A percentile compares a stretch with the other conserved stretches of the same genome.
phyloP scores from a whole-genome alignment of 37 sponge, comb jelly and placozoan genomes.

The Eunapius fragilis region DNA sequence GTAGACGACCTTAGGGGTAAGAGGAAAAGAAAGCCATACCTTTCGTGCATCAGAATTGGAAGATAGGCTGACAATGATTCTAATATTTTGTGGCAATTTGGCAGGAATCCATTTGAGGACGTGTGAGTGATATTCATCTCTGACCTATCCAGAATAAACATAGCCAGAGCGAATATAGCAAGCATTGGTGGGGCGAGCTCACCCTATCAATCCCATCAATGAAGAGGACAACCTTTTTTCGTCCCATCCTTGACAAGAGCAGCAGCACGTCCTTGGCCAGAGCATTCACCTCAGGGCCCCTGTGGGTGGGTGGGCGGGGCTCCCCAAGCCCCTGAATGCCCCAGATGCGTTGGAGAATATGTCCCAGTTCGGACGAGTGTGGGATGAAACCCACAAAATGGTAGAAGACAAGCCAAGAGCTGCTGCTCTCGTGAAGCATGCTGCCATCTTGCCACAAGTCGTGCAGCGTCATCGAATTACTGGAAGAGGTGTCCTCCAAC shows the following conservation, averaged over 20 bases:
- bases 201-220: constrained; percentile 49
- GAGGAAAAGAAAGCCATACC: background rate
- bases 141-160: constrained; percentile 8
- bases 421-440: too few relatives aligned
- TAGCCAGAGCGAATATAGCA: background rate
- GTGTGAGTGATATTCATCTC: constrained; percentile 26
- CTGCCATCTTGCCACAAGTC: background rate
- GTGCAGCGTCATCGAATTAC: background rate
- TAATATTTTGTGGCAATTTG: constrained; percentile 20
- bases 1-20: too few relatives aligned
- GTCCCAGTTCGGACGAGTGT: constrained; percentile 20
- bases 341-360: constrained; percentile 50
- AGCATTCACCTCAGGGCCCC: constrained; percentile 3
- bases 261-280: constrained; percentile 16
- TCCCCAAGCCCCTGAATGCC: constrained; percentile 16
- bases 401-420: constrained; percentile 43
- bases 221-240: constrained; percentile 12
- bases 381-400: constrained; percentile 36
- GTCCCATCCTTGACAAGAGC: constrained; percentile 14
- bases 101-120: constrained; percentile 46
- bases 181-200: too few relatives aligned
- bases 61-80: constrained; percentile 20
- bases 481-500: background rate
- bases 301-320: background rate
- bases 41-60: constrained; percentile 29